Evolutionary conservation across 2,113 vertebrate genomes (phyloP).

Genomic region (Vireo altiloquus): DNA sequence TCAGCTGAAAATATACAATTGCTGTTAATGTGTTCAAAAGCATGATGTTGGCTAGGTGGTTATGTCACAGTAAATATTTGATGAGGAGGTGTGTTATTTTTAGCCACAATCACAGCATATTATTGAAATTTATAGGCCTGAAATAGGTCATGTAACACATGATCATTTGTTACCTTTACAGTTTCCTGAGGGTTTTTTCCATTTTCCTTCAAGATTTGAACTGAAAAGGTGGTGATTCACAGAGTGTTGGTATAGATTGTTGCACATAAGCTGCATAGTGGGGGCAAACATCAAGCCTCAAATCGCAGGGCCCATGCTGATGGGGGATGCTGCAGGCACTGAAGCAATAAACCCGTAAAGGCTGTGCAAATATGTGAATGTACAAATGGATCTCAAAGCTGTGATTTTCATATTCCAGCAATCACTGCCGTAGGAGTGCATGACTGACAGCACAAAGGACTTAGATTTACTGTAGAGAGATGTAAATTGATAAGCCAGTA

Average conservation of each 20-base stretch:
- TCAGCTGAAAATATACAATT: neutral
- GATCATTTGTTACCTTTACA: neutral
- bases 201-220: neutral
- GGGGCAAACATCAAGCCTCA: neutral
- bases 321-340: neutral
- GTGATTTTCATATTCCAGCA: conserved; percentile 18
- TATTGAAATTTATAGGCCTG: neutral
- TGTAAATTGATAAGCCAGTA: conserved; percentile 55
- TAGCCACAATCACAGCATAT: neutral
- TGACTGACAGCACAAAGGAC: conserved; percentile 48
- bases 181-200: neutral
- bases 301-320: neutral
- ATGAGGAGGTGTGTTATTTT: neutral
- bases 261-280: neutral
- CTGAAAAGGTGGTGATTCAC: neutral
- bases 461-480: conserved; percentile 40
- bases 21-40: neutral
- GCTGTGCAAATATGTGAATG: neutral
- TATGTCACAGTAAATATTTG: conserved; percentile 38
- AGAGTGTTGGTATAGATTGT: neutral
- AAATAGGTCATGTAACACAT: neutral
- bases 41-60: neutral
- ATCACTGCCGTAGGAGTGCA: neutral
- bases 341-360: neutral
- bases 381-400: neutral